phyloP scores from a whole-genome alignment of 2,797 vertebrate genomes.

The Brachyalestes nurse region DNA sequence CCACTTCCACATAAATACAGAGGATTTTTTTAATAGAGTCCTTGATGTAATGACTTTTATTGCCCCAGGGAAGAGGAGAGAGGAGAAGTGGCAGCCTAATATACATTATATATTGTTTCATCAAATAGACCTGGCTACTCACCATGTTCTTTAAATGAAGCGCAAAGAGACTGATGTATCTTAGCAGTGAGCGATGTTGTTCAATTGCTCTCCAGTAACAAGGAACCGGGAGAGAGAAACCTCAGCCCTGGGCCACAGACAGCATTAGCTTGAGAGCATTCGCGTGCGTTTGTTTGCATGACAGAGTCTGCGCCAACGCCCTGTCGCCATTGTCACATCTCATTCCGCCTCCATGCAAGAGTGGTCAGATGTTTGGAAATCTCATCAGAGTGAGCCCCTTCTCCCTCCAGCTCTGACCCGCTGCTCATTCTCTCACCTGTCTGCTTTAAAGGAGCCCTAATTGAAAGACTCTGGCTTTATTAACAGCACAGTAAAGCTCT shows the following conservation, averaged over 20 bases:
- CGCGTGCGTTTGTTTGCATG: conserved; percentile 11
- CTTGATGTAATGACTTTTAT: conserved; percentile 36
- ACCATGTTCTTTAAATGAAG: conserved; percentile 40
- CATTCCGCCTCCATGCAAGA: background rate
- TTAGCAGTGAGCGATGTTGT: conserved; percentile 27
- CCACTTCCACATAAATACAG: conserved; percentile 18
- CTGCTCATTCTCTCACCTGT: conserved; percentile 35
- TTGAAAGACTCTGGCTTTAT: conserved; percentile 55
- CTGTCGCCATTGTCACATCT: background rate
- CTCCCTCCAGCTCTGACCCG: background rate
- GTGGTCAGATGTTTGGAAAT: conserved; percentile 32
- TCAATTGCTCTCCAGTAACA: background rate
- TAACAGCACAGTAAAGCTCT: conserved; percentile 46
- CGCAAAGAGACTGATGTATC: conserved; percentile 23
- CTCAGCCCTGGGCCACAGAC: background rate
- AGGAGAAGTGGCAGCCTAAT: conserved; percentile 5
- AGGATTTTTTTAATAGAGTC: conserved; percentile 24
- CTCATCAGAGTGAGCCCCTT: conserved; percentile 20
- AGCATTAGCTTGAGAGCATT: background rate
- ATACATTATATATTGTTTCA: conserved; percentile 25
- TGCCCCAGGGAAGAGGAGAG: conserved; percentile 15
- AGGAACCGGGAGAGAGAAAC: background rate
- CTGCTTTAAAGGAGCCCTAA: conserved; percentile 53
- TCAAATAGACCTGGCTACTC: conserved; percentile 9
- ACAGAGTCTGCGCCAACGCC: conserved; percentile 13